A percentile compares a stretch with the other conserved stretches of the same genome.
These are phyloP conservation scores for Drosophila erecta DNA, from an alignment of 1,140 invertebrate species.

Conservation along the genomic window DNA sequence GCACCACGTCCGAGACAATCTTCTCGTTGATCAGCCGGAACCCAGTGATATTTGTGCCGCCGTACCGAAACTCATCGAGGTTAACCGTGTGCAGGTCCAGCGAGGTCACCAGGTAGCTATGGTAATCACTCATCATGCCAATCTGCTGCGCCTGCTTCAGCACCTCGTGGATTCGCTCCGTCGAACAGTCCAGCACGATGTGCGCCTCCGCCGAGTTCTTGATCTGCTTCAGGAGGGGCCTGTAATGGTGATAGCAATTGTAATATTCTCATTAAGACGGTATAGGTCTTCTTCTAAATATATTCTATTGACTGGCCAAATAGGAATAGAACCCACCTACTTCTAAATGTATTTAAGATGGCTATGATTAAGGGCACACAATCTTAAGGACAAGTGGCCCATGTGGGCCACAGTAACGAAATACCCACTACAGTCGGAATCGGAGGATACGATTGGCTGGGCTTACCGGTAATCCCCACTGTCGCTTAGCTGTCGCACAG, in stretches of 20 bases:
- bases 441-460: background rate
- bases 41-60: constrained; percentile 96
- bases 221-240: constrained; percentile 95
- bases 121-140: constrained; percentile 97
- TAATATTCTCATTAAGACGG: too few relatives aligned
- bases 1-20: constrained; percentile 89
- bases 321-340: too few relatives aligned
- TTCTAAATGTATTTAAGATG: too few relatives aligned
- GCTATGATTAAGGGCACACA: background rate
- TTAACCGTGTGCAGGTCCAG: constrained; percentile 95
- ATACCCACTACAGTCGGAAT: background rate
- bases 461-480: constrained; percentile 91
- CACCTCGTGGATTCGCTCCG: constrained; percentile 92
- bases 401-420: background rate
- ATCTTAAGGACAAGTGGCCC: background rate
- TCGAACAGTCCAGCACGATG: constrained; percentile 96
- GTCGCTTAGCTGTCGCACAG: constrained; percentile 92
- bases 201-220: constrained; percentile 95
- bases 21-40: constrained; percentile 88
- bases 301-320: background rate
- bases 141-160: constrained; percentile 97
- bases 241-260: constrained; percentile 72
- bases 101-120: constrained; percentile 96
- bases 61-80: constrained; percentile 96
- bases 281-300: background rate